A percentile compares a stretch with the other conserved stretches of the same genome.
These are phyloP conservation scores for Oligia latruncula DNA, from an alignment of 2,888 invertebrate genomes.

Conservation along the genomic window DNA sequence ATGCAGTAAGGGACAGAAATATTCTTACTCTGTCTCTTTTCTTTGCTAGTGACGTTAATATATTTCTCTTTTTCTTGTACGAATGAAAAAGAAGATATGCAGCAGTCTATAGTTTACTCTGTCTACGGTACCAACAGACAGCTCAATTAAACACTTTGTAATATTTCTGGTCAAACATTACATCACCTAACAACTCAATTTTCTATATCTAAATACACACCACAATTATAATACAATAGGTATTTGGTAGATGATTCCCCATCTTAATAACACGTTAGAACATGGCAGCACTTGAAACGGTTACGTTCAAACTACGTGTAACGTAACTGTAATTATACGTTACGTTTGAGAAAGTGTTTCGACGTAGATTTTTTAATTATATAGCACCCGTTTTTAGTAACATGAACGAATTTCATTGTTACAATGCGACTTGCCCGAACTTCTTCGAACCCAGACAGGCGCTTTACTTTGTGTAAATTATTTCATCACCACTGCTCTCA, in stretches of 20 bases:
- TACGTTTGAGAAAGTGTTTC: slow-evolving; percentile 55
- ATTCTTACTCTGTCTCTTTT: too few relatives aligned
- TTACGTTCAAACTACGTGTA: slow-evolving; percentile 45
- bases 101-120: too few relatives aligned
- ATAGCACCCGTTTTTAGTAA: slow-evolving; percentile 38
- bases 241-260: slow-evolving; percentile 42
- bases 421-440: too few relatives aligned
- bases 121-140: too few relatives aligned
- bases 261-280: slow-evolving; percentile 50
- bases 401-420: slow-evolving; percentile 37
- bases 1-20: too few relatives aligned
- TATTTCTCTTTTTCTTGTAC: too few relatives aligned
- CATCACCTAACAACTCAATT: slow-evolving; percentile 40
- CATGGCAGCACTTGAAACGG: slow-evolving; percentile 8
- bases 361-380: slow-evolving; percentile 58
- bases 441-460: too few relatives aligned
- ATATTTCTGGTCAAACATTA: slow-evolving; percentile 14
- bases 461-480: too few relatives aligned
- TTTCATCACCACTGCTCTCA: too few relatives aligned
- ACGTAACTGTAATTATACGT: slow-evolving; percentile 56
- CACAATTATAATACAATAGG: slow-evolving; percentile 27
- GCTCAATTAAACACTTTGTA: slow-evolving; percentile 21
- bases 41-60: too few relatives aligned
- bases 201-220: slow-evolving; percentile 23
- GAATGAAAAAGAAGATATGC: too few relatives aligned